Evolutionary conservation across 2,113 vertebrate genomes (phyloP).

Genomic region (Lutjanus erythropterus): DNA sequence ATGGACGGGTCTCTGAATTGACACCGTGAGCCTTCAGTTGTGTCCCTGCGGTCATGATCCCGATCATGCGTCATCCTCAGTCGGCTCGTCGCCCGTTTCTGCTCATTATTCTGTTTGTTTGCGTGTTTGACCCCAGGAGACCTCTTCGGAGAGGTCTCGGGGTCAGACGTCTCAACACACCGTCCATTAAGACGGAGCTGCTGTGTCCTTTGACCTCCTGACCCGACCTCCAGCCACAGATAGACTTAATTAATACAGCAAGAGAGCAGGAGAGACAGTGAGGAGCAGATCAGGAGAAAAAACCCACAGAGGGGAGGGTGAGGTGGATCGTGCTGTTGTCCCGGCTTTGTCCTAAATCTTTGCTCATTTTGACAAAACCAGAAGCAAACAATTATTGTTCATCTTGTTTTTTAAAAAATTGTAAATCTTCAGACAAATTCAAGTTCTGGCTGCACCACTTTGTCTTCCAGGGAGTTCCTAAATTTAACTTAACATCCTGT

Average conservation of each 20-base stretch:
- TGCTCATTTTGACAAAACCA: neutral
- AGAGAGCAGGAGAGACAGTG: neutral
- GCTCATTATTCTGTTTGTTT: slow-evolving; percentile 11
- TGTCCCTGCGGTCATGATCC: neutral
- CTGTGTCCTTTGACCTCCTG: slow-evolving; percentile 13
- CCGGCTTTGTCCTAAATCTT: neutral
- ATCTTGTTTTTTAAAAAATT: no score
- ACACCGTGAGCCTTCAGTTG: neutral
- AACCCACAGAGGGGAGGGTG: neutral
- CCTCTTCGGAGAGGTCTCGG: neutral
- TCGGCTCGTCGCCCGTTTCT: neutral
- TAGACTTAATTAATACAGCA: neutral
- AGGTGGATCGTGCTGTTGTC: no score
- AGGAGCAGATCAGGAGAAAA: neutral
- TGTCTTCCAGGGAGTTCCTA: neutral
- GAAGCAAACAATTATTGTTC: no score
- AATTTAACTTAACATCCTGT: neutral
- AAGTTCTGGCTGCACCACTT: no score
- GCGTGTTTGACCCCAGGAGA: slow-evolving; percentile 18
- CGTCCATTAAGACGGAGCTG: neutral
- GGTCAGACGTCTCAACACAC: neutral
- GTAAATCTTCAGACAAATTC: no score
- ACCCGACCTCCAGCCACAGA: neutral
- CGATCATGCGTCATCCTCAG: neutral
- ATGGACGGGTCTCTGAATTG: slow-evolving; percentile 3